phyloP scores from a whole-genome alignment of 64 coral and sea anemone species.

The Montipora cactus region DNA sequence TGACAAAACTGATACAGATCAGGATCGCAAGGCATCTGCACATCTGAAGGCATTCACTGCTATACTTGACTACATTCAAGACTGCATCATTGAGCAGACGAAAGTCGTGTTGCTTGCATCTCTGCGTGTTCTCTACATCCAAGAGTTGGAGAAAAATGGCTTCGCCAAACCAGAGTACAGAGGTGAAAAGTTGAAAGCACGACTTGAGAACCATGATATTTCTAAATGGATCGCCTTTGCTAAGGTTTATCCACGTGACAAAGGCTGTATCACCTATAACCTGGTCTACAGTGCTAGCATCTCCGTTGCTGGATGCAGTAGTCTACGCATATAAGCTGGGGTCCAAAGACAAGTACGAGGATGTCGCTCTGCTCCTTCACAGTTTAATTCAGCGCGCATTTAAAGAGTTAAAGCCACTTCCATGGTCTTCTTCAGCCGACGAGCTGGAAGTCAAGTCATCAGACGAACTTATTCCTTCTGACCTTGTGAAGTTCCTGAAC shows the following conservation, averaged over 20 bases:
- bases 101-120: background rate
- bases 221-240: background rate
- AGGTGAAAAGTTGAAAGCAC: background rate
- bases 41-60: slow-evolving; percentile 18
- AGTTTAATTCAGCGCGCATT: background rate
- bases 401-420: too few relatives aligned
- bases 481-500: background rate
- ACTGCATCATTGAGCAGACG: too few relatives aligned
- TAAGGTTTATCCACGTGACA: background rate
- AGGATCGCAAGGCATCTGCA: slow-evolving; percentile 11
- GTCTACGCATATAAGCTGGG: background rate
- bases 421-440: background rate
- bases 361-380: background rate
- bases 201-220: background rate
- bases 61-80: too few relatives aligned
- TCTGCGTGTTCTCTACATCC: too few relatives aligned
- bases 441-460: too few relatives aligned
- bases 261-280: too few relatives aligned
- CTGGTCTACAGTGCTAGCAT: too few relatives aligned
- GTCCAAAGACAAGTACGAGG: background rate
- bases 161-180: background rate
- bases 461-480: too few relatives aligned
- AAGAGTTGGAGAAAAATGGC: background rate
- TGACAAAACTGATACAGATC: background rate
- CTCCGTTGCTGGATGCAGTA: background rate